These are phyloP conservation scores for Trichopria drosophilae DNA, from an alignment of 2,888 invertebrate species.

Conservation along the genomic window DNA sequence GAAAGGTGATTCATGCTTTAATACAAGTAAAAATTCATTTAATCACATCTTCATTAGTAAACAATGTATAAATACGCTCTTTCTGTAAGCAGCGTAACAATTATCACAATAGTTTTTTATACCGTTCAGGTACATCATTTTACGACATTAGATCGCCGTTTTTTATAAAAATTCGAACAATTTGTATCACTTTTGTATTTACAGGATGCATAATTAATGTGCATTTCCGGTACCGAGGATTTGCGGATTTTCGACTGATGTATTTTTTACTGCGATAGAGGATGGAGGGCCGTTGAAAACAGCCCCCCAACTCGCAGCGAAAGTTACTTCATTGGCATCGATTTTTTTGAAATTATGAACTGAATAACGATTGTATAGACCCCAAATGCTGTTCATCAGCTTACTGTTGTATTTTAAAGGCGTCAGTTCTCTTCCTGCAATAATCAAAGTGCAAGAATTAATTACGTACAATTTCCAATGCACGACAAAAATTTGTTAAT, in stretches of 20 bases:
- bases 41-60: too few relatives aligned
- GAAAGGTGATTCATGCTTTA: too few relatives aligned
- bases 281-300: slow-evolving; percentile 5
- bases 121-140: too few relatives aligned
- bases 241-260: slow-evolving; percentile 8
- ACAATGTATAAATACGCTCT: too few relatives aligned
- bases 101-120: too few relatives aligned
- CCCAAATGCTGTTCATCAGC: slow-evolving; percentile 90
- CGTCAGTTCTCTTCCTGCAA: slow-evolving; percentile 67
- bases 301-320: slow-evolving; percentile 56
- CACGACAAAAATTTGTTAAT: neutral
- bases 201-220: neutral
- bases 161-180: too few relatives aligned
- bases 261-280: slow-evolving; percentile 9
- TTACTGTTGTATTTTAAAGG: slow-evolving; percentile 82
- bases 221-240: slow-evolving; percentile 1
- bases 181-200: too few relatives aligned
- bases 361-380: slow-evolving; percentile 85
- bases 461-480: slow-evolving; percentile 34
- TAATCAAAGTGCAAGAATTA: too few relatives aligned
- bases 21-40: too few relatives aligned
- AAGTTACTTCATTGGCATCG: slow-evolving; percentile 60
- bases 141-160: too few relatives aligned
- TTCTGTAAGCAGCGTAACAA: too few relatives aligned
- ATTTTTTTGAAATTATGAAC: slow-evolving; percentile 85